Evolutionary conservation across 2,888 invertebrate species (phyloP), one percentile per base, ranked within the genome.

Genomic region (Dyspetes luteomarginatus): DNA sequence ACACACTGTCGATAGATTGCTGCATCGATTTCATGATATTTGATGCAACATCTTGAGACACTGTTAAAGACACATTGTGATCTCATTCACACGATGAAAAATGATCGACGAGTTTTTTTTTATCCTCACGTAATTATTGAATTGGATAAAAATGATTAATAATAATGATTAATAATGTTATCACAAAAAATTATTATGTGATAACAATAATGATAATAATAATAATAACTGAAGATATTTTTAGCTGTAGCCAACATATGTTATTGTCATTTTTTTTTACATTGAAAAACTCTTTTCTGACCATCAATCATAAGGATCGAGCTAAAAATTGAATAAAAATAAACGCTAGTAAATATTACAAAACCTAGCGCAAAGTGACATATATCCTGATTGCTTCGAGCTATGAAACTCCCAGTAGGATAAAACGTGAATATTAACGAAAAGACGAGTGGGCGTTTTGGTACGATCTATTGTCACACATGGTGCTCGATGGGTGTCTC

Each of bases 381-480:
- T 36, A 36, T 12, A 36, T 36, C 7, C 12, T 12, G 12, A 36
- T 36, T 36, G 7, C 43, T 15, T n/a, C 4, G n/a, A 41, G 60
- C 52, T 15, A 36, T 67, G 64, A 64, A 73, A 64, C 55, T 43
- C n/a, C 45, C 43, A n/a, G 73, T 64, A 45, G 24, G 56, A 48
- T 55, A 69, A 60, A 72, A 55, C 17, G 26, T 28, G 48, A 68
- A 58, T 65, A 28, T 36, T n/a, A 76, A 77, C 48, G 56, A 64
- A 81, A 2, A 36, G 36, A 56, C n/a, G 28, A 43, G 81, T 81
- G 78, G 81, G 81, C 78, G 81, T 81, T 69, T 65, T 81, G 58
- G 69, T 78, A 81, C 73, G 78, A 65, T 81, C 81, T 78, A 81
- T 81, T 81, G 81, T 81, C 69, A 78, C 77, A 77, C 68, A 55